These are phyloP conservation scores for Lindbergichthys nudifrons DNA, from an alignment of 2,797 vertebrate genomes.

Conservation along the genomic window DNA sequence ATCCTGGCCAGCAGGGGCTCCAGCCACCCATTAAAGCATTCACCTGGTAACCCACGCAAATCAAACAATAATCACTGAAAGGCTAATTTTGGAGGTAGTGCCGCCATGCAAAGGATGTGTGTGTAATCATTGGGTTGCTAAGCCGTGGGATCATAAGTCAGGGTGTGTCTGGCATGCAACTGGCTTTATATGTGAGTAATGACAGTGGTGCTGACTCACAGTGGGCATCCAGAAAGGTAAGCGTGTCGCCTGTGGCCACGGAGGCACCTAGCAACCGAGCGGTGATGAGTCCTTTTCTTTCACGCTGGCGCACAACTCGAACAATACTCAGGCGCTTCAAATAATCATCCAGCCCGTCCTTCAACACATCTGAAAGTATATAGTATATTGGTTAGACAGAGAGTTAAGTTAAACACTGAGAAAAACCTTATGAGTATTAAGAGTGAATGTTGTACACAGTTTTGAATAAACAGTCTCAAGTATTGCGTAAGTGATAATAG, in stretches of 20 bases:
- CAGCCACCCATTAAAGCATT: conserved; percentile 97
- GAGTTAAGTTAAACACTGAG: neutral
- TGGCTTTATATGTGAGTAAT: conserved; percentile 27
- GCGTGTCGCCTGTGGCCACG: conserved; percentile 92
- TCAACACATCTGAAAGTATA: conserved; percentile 87
- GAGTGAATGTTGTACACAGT: neutral
- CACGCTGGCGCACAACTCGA: conserved; percentile 91
- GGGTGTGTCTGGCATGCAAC: conserved; percentile 40
- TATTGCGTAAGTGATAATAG: neutral
- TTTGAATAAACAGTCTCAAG: neutral
- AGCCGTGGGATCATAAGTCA: conserved; percentile 12
- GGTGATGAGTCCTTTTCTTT: conserved; percentile 96
- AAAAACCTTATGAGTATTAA: neutral
- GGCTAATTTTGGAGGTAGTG: neutral
- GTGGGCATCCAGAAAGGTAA: conserved; percentile 98
- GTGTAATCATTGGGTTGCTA: conserved; percentile 1
- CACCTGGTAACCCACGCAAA: conserved; percentile 83
- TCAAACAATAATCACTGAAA: neutral
- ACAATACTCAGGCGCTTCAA: conserved; percentile 92
- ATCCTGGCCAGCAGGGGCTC: conserved; percentile 95
- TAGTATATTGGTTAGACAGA: neutral
- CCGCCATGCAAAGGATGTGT: neutral
- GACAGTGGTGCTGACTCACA: conserved; percentile 87
- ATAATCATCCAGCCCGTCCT: conserved; percentile 92
- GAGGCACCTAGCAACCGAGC: conserved; percentile 94